Evolutionary conservation across 2,113 vertebrate genomes (phyloP).

Genomic region (Stictonetta naevosa): DNA sequence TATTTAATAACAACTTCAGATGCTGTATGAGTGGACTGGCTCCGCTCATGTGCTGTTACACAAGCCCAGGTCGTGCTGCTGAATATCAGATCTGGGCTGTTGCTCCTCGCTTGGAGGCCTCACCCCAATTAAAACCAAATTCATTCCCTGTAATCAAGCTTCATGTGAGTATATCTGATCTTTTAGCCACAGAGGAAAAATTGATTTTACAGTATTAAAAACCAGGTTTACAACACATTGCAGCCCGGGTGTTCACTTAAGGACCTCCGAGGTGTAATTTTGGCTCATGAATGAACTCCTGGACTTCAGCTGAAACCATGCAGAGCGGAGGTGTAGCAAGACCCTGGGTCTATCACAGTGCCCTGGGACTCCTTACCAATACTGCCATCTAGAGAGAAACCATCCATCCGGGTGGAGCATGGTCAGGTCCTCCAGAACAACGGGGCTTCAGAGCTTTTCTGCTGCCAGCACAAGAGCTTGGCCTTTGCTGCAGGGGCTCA

Average conservation of each 20-base stretch:
- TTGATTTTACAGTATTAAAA: not conserved
- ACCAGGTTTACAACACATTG: not conserved
- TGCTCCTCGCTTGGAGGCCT: not conserved
- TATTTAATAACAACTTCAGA: not conserved
- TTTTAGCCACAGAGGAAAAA: not conserved
- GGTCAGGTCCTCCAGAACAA: not conserved
- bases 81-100: not conserved
- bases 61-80: not conserved
- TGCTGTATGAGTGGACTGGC: not conserved
- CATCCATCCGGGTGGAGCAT: not conserved
- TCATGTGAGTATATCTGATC: not conserved
- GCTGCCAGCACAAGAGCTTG: not conserved
- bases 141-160: not conserved
- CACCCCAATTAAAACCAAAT: not conserved
- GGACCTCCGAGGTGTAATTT: not conserved
- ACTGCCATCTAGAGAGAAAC: constrained; percentile 18
- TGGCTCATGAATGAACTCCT: not conserved
- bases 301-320: not conserved
- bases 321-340: not conserved
- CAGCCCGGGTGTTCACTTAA: not conserved
- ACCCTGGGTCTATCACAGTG: not conserved
- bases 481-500: not conserved
- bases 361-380: not conserved
- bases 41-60: not conserved
- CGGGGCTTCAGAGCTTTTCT: not conserved